These are phyloP conservation scores for Dendrolimus punctatus DNA, from an alignment of 1,140 invertebrate genomes.

Conservation along the genomic window DNA sequence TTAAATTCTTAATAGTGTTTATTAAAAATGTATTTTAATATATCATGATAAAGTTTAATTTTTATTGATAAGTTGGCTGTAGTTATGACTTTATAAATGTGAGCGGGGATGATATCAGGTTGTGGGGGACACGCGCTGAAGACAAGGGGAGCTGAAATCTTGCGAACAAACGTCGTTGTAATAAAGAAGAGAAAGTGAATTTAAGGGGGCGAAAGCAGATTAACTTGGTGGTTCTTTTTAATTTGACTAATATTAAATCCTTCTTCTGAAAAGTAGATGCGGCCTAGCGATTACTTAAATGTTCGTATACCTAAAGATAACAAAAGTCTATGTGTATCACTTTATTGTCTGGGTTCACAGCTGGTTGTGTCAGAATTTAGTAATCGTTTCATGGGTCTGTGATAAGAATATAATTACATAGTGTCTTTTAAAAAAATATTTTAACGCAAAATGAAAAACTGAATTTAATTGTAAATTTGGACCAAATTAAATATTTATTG, in stretches of 20 bases:
- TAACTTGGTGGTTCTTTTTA: conserved; percentile 67
- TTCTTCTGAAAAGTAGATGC: conserved; percentile 11
- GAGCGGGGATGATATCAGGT: conserved; percentile 38
- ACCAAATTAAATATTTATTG: no score
- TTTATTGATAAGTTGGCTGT: conserved; percentile 24
- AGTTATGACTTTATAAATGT: conserved; percentile 49
- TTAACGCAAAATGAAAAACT: no score
- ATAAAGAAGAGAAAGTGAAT: conserved; percentile 77
- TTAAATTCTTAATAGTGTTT: conserved; percentile 18
- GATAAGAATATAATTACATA: no score
- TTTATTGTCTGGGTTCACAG: no score
- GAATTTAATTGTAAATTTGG: no score
- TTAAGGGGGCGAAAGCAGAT: conserved; percentile 75
- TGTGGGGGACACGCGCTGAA: conserved; percentile 59
- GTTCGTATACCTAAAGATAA: no score
- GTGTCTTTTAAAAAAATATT: no score
- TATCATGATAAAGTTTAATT: conserved; percentile 36
- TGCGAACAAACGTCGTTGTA: conserved; percentile 71
- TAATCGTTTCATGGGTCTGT: no score
- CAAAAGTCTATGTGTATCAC: no score
- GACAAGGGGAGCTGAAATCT: conserved; percentile 64
- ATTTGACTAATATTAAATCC: conserved; percentile 57
- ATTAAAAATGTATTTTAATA: conserved; percentile 55
- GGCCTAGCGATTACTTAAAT: no score
- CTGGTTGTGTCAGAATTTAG: no score